Percentiles rank a stretch among this genome's conserved stretches.
These are phyloP conservation scores for Eptesicus fuscus DNA, from an alignment of 2,113 vertebrate species.

Conservation along the genomic window DNA sequence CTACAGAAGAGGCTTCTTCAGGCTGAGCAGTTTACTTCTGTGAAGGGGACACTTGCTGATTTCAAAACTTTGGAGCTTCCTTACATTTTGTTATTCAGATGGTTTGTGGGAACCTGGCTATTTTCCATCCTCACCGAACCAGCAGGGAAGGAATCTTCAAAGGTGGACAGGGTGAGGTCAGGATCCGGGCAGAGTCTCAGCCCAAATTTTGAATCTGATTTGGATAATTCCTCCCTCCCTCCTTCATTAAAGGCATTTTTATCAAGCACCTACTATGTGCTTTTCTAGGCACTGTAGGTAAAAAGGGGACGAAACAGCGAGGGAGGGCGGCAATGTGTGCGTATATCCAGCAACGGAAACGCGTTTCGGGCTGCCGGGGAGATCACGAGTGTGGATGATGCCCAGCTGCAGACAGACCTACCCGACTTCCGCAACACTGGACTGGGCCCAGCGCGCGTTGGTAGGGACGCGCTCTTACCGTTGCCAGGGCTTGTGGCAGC, in stretches of 20 bases:
- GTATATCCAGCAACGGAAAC: no score
- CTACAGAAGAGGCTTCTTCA: not conserved
- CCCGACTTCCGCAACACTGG: accelerated
- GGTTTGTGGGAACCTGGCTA: not conserved
- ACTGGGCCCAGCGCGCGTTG: not conserved
- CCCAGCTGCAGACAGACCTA: accelerated
- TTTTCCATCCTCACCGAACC: not conserved
- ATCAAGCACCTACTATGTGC: accelerated
- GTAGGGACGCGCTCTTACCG: not conserved
- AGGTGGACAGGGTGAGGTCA: not conserved
- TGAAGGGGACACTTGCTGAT: not conserved
- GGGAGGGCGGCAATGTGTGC: not conserved
- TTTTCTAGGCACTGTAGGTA: not conserved
- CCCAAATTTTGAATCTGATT: not conserved
- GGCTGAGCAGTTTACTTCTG: not conserved
- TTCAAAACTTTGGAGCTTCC: not conserved
- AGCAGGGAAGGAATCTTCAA: not conserved
- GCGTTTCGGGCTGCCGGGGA: not conserved
- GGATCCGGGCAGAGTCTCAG: not conserved
- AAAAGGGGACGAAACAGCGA: not conserved
- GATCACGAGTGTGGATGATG: accelerated
- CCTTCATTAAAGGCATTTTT: not conserved
- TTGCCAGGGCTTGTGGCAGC: accelerated
- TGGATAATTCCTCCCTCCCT: not conserved
- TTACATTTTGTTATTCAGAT: not conserved